Percentiles rank a stretch among this genome's conserved stretches.
These are phyloP conservation scores for Drosophila takahashii DNA, from an alignment of 1,140 invertebrate genomes.

Conservation along the genomic window DNA sequence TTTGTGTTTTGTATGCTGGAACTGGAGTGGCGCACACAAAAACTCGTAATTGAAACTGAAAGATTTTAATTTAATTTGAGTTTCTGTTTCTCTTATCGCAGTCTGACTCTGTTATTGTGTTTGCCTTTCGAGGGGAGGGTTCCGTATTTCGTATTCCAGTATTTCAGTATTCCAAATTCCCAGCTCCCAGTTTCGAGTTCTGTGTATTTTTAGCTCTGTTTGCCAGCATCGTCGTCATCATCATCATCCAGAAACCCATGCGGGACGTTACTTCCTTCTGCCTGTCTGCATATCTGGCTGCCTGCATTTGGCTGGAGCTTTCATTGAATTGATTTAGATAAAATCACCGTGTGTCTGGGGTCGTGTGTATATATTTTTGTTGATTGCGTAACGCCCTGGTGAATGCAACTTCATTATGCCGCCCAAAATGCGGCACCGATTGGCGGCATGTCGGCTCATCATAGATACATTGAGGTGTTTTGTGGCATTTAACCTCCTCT, in stretches of 20 bases:
- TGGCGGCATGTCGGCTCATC: constrained; percentile 43
- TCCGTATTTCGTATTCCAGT: constrained; percentile 1
- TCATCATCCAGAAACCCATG: constrained; percentile 32
- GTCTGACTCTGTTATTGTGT: constrained; percentile 54
- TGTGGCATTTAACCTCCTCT: background rate
- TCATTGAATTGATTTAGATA: constrained; percentile 82
- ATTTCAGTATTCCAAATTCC: constrained; percentile 15
- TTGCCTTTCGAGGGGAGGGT: constrained; percentile 20
- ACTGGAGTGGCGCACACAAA: constrained; percentile 78
- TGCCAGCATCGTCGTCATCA: constrained; percentile 21
- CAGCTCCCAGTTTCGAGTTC: constrained; percentile 17
- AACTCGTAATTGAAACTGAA: constrained; percentile 83
- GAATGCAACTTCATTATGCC: constrained; percentile 63
- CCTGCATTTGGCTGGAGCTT: constrained; percentile 39
- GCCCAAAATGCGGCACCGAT: constrained; percentile 25
- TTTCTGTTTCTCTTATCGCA: constrained; percentile 79
- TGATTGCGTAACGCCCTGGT: constrained; percentile 67
- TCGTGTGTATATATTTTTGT: constrained; percentile 55
- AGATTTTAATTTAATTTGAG: constrained; percentile 83
- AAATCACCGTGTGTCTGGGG: constrained; percentile 48
- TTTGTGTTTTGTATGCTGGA: constrained; percentile 82
- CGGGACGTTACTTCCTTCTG: constrained; percentile 43
- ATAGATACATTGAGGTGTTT: constrained; percentile 52
- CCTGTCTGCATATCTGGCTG: constrained; percentile 36
- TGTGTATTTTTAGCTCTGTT: constrained; percentile 55